Conservation (phyloP, 2,113 vertebrate genomes). For the Beaufortia kweichowensis region DNA sequence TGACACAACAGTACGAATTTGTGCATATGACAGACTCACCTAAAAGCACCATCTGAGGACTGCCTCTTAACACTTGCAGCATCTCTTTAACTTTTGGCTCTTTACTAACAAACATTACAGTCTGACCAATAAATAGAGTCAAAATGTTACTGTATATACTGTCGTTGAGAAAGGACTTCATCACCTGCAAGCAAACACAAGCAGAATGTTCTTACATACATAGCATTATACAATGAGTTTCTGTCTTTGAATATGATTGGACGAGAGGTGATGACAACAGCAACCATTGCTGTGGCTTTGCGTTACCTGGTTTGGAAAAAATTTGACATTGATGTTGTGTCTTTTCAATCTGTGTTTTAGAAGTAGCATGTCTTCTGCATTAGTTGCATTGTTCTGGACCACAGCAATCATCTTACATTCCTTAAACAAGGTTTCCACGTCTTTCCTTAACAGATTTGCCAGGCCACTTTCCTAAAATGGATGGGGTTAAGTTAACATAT, state of each 20-base stretch:
- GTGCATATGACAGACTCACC: constrained; percentile 66
- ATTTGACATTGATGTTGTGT: constrained; percentile 77
- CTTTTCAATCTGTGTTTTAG: constrained; percentile 76
- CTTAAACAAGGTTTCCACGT: constrained; percentile 72
- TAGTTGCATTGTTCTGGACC: constrained; percentile 79
- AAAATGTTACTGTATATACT: constrained; percentile 78
- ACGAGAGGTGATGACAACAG: too few relatives aligned
- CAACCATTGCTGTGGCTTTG: background rate
- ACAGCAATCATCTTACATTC: constrained; percentile 83
- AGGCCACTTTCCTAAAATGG: constrained; percentile 73
- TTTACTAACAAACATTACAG: constrained; percentile 82
- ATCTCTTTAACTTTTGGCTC: constrained; percentile 84
- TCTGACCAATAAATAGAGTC: constrained; percentile 83
- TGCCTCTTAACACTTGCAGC: constrained; percentile 73
- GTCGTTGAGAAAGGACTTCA: constrained; percentile 72
- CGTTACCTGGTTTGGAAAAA: constrained; percentile 84
- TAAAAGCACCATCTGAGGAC: constrained; percentile 81
- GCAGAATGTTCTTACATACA: constrained; percentile 4
- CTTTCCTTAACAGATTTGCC: constrained; percentile 65
- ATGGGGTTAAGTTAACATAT: background rate
- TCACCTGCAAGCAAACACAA: constrained; percentile 68
- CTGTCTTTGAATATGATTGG: too few relatives aligned
- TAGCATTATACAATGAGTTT: too few relatives aligned
- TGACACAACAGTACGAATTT: background rate
- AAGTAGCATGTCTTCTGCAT: constrained; percentile 72